Evolutionary conservation across 2,888 invertebrate genomes (phyloP), one percentile per base, ranked within the genome.

Genomic region (Octonoba sinensis): DNA sequence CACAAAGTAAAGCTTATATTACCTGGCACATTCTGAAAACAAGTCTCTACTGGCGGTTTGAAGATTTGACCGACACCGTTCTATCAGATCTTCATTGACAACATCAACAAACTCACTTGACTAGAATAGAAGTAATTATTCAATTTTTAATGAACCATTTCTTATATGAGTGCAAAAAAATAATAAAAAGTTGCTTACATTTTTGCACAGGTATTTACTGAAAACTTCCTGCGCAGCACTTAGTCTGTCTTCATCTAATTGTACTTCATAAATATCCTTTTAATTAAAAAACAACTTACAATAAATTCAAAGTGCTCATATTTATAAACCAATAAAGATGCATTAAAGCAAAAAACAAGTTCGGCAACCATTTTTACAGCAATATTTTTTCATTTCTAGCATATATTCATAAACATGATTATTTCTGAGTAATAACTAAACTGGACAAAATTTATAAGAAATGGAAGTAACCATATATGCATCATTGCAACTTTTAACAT

Each of bases 221-320:
- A 91, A 91, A 74, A 93, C 89, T 77, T 89, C 89, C 87, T 91
- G 90, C 76, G 96, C 96, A 88, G 94, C 91, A 87, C 93, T 93
- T 87, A 92, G 91, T 83, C 97, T 91, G 89, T 93, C 93, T 90
- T 96, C 96, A 90, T 96, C 96, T 88, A 94, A 93, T 88, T 96
- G 96, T 87, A 97, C 92, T 91, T 97, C 97, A 91, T 96, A 97
- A 87, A 94, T 93, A 88, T 93, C 93, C 91, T 91, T 87, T 47
- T 87, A 44, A 62, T 49, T 16, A 44, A 46, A 47, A 64, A 76
- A 64, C 13, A 54, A 51, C 54, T 36, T 57, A 22, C 3, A 13
- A 36, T 36, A 36, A 36, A 36, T 11, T 8, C 8, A 11, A 36
- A 1, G 11, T 36, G 3, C 36, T 36, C 36, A 4, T 6, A 36